phyloP scores from a whole-genome alignment of 2,113 vertebrate species.

The Upupa epops region DNA sequence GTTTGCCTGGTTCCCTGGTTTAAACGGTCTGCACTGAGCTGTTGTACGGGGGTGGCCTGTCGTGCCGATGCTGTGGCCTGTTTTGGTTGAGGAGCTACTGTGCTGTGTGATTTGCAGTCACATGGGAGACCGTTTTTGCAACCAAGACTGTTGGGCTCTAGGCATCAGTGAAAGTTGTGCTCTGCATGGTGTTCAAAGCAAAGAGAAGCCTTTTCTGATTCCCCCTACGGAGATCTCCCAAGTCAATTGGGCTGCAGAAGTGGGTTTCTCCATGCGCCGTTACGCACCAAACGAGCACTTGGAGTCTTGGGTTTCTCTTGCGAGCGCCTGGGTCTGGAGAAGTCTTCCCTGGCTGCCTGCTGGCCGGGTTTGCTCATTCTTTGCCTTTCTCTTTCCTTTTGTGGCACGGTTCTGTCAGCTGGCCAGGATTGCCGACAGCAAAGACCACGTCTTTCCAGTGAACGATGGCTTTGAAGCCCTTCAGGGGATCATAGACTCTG shows the following conservation, averaged over 20 bases:
- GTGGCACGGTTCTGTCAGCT: slow-evolving; percentile 78
- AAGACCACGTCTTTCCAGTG: slow-evolving; percentile 97
- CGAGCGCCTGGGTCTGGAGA: background rate
- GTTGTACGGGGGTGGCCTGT: background rate
- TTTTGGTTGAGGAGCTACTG: background rate
- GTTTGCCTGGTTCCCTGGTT: background rate
- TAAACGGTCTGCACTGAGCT: background rate
- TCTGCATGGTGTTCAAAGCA: background rate
- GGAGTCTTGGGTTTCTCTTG: background rate
- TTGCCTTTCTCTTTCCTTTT: background rate
- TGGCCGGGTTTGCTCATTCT: background rate
- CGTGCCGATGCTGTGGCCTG: background rate
- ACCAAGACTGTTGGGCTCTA: background rate
- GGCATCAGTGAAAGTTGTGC: fast-evolving
- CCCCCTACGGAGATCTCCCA: background rate
- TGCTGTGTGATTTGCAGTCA: background rate
- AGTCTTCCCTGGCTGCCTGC: background rate
- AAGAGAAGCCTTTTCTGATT: background rate
- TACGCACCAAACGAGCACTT: background rate
- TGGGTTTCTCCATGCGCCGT: background rate
- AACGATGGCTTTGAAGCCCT: slow-evolving; percentile 95
- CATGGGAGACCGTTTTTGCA: background rate
- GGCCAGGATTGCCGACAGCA: slow-evolving; percentile 97
- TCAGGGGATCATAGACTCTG: slow-evolving; percentile 94
- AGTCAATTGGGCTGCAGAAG: background rate